A percentile compares a stretch with the other conserved stretches of the same genome.
These are phyloP conservation scores for Notiomystis cincta DNA, from an alignment of 2,113 vertebrate species.

Conservation along the genomic window DNA sequence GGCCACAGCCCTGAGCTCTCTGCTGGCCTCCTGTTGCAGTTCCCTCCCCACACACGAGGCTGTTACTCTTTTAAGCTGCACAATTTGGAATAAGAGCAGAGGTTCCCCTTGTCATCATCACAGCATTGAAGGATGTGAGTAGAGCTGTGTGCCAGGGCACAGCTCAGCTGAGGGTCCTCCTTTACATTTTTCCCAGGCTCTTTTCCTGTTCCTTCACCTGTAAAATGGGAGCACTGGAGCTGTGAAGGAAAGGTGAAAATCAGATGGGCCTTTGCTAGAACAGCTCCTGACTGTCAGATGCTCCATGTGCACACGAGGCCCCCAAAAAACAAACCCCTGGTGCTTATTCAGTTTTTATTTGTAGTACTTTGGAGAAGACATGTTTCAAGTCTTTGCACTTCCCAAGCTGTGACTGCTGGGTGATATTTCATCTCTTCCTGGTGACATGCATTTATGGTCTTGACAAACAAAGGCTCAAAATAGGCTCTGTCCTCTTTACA, in stretches of 20 bases:
- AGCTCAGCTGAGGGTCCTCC: background rate
- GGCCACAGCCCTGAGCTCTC: background rate
- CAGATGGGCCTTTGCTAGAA: background rate
- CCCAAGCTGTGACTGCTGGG: background rate
- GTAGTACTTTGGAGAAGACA: background rate
- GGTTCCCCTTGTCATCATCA: background rate
- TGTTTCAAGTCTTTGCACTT: background rate
- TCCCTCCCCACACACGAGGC: background rate
- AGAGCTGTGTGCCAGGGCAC: background rate
- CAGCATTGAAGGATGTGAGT: background rate
- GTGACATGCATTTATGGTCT: background rate
- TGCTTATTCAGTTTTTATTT: background rate
- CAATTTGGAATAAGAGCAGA: background rate
- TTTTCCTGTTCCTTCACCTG: background rate
- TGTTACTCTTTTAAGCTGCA: background rate
- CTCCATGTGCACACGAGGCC: background rate
- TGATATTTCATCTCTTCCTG: background rate
- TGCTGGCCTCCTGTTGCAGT: background rate
- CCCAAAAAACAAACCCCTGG: background rate
- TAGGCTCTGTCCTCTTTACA: background rate
- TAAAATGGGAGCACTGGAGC: background rate
- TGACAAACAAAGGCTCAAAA: slow-evolving; percentile 22
- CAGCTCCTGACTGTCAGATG: background rate
- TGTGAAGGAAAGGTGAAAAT: background rate
- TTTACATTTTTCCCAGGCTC: background rate